phyloP scores from a whole-genome alignment of 2,797 vertebrate genomes.

The Crenichthys baileyi region DNA sequence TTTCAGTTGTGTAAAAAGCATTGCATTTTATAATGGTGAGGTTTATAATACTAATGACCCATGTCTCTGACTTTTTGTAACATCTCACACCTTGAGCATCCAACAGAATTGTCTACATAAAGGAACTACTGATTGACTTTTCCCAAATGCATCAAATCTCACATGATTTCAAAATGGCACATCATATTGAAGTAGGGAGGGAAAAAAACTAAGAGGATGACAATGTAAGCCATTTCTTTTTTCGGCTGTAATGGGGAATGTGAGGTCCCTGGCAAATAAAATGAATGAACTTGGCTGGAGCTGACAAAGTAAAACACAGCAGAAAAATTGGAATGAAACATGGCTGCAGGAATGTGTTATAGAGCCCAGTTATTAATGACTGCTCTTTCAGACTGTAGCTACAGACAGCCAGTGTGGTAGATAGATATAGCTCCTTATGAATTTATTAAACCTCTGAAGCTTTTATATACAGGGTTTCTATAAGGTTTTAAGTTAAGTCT shows the following conservation, averaged over 20 bases:
- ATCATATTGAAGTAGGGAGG: not conserved
- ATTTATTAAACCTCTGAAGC: not conserved
- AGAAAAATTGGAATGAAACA: not conserved
- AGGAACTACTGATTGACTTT: not conserved
- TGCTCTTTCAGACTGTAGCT: not conserved
- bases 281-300: not conserved
- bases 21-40: not conserved
- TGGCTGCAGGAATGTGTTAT: not conserved
- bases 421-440: not conserved
- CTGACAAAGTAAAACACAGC: not conserved
- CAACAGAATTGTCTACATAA: not conserved
- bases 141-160: not conserved
- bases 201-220: not conserved
- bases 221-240: not conserved
- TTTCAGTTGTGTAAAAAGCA: not conserved
- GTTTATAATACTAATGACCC: not conserved
- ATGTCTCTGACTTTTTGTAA: not conserved
- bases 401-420: not conserved
- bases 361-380: not conserved
- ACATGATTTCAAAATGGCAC: not conserved
- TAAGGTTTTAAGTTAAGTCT: not conserved
- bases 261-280: not conserved
- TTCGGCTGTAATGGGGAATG: no score
- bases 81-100: not conserved
- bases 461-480: not conserved